A percentile compares a stretch with the other conserved stretches of the same genome.
Conservation (phyloP, 2,888 invertebrate genomes). For the Drosophila hamatofila region DNA sequence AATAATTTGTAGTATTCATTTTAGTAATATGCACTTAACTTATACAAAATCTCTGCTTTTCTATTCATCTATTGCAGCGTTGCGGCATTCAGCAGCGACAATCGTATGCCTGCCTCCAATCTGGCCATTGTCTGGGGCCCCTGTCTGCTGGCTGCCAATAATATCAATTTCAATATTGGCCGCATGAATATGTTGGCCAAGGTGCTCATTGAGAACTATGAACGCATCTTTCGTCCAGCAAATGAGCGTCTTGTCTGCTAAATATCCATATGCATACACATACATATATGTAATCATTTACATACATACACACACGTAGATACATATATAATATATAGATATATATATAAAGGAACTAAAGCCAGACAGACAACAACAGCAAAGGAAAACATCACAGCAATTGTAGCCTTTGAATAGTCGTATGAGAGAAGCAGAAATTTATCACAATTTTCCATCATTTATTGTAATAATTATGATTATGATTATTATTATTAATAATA, state of each 20-base stretch:
- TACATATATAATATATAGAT: not conserved
- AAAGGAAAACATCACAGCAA: slow-evolving; percentile 22
- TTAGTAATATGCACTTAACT: not conserved
- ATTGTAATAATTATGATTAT: slow-evolving; percentile 3
- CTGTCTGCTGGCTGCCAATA: slow-evolving; percentile 83
- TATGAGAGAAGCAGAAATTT: slow-evolving; percentile 2
- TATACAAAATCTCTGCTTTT: not conserved
- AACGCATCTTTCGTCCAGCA: slow-evolving; percentile 82
- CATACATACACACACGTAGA: not conserved
- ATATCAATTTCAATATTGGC: slow-evolving; percentile 82
- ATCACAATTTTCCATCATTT: slow-evolving; percentile 14
- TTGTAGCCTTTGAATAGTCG: slow-evolving; percentile 1
- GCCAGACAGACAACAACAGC: not conserved
- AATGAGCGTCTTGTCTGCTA: slow-evolving; percentile 83
- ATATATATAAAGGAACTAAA: not conserved
- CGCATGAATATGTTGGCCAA: slow-evolving; percentile 85
- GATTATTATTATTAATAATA: slow-evolving; percentile 1
- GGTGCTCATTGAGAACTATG: slow-evolving; percentile 84
- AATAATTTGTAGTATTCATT: not conserved
- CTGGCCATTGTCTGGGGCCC: slow-evolving; percentile 85
- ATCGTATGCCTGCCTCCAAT: slow-evolving; percentile 85
- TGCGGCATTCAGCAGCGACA: slow-evolving; percentile 81
- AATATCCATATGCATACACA: not conserved
- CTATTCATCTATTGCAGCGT: slow-evolving; percentile 73
- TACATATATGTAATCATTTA: not conserved